Evolutionary conservation across 2,797 vertebrate species (phyloP).

Genomic region (Falco naumanni): DNA sequence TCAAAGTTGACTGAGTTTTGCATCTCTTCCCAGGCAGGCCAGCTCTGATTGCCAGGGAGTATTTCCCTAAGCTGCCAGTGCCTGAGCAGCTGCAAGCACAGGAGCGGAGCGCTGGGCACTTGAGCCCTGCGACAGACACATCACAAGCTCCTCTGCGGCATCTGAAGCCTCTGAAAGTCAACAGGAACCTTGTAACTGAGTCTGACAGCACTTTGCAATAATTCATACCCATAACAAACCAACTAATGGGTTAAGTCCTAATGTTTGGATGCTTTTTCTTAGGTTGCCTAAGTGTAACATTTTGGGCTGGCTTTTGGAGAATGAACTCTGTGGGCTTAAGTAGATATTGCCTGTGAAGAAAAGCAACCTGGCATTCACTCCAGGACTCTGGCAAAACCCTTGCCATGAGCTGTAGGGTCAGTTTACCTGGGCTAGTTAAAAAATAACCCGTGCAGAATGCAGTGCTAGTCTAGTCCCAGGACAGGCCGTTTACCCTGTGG

Average conservation of each 20-base stretch:
- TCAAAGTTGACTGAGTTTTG: background rate
- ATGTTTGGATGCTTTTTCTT: background rate
- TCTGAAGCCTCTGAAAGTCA: background rate
- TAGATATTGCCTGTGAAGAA: background rate
- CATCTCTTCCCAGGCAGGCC: background rate
- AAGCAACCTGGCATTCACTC: background rate
- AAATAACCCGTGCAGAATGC: background rate
- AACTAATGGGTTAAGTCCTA: background rate
- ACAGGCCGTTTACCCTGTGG: background rate
- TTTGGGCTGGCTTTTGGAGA: background rate
- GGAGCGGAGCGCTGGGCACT: background rate
- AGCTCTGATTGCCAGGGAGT: background rate
- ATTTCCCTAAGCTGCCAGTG: background rate
- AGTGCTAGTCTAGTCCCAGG: background rate
- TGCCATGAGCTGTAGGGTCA: background rate
- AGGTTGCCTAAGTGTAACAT: rapidly evolving
- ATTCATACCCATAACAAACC: background rate
- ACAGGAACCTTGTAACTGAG: background rate
- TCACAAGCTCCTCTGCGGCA: background rate
- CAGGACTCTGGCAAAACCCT: background rate
- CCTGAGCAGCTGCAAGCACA: background rate
- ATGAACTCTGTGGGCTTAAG: background rate
- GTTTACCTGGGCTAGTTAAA: background rate
- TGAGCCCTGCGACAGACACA: background rate
- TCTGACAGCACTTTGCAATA: background rate